These are phyloP conservation scores for Drosophila nr. perissopoda DNA, from an alignment of 2,888 invertebrate species.

Conservation along the genomic window DNA sequence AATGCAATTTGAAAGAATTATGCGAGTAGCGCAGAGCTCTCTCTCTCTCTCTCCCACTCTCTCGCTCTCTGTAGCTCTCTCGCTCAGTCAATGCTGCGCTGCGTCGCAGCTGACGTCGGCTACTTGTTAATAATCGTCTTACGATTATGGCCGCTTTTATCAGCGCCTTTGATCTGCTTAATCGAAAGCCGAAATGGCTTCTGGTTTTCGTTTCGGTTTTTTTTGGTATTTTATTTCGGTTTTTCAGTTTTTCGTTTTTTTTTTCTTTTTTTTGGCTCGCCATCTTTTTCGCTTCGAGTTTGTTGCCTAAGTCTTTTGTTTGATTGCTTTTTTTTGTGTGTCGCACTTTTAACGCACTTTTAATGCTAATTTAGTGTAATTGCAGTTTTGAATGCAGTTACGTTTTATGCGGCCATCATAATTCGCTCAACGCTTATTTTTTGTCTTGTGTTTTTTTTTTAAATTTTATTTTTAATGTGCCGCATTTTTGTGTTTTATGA, in stretches of 20 bases:
- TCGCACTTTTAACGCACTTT: conserved; percentile 50
- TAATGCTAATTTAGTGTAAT: conserved; percentile 80
- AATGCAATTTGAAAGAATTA: conserved; percentile 72
- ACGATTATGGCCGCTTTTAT: conserved; percentile 64
- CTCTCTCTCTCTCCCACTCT: conserved; percentile 5
- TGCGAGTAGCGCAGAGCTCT: conserved; percentile 21
- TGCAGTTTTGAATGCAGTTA: conserved; percentile 63
- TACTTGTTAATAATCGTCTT: conserved; percentile 83
- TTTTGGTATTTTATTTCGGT: conserved; percentile 2
- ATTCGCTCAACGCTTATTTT: conserved; percentile 57
- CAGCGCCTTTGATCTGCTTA: conserved; percentile 80
- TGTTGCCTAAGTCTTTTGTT: conserved; percentile 81
- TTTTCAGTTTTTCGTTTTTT: conserved; percentile 24
- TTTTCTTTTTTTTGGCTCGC: conserved; percentile 31
- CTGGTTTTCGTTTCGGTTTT: conserved; percentile 76
- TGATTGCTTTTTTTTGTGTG: conserved; percentile 35
- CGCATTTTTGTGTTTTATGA: conserved; percentile 75
- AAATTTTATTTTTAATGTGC: conserved; percentile 47
- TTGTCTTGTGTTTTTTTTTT: conserved; percentile 15
- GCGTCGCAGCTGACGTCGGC: conserved; percentile 38
- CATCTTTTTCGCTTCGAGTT: conserved; percentile 53
- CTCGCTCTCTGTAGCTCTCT: conserved; percentile 1
- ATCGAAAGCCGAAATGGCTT: conserved; percentile 84
- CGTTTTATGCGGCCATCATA: conserved; percentile 50
- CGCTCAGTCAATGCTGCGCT: conserved; percentile 4